Conservation (phyloP, 2,888 invertebrate species). For the Argynnis bischoffii region DNA sequence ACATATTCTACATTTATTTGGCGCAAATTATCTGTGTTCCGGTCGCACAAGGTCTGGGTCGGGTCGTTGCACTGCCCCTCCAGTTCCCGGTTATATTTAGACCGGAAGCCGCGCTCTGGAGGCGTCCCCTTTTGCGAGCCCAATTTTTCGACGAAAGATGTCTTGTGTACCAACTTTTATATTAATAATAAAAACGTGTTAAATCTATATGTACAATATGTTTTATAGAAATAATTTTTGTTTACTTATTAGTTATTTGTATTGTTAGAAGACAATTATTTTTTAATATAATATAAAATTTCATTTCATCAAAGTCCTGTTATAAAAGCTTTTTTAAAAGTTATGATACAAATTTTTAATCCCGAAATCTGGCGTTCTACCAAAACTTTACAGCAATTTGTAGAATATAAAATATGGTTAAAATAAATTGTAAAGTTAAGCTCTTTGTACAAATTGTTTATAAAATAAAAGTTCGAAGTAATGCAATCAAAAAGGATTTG, state of each 20-base stretch:
- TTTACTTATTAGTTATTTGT: neutral
- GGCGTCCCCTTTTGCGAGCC: slow-evolving; percentile 60
- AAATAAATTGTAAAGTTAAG: too few species aligned
- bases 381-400: too few species aligned
- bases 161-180: neutral
- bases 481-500: too few species aligned
- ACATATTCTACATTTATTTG: slow-evolving; percentile 18
- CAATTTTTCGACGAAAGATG: slow-evolving; percentile 32
- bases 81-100: slow-evolving; percentile 68
- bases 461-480: too few species aligned
- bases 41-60: slow-evolving; percentile 74
- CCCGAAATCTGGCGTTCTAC: too few species aligned
- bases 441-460: too few species aligned
- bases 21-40: slow-evolving; percentile 49
- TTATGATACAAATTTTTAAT: too few species aligned
- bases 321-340: too few species aligned
- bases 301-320: too few species aligned
- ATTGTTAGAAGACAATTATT: neutral
- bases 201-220: neutral
- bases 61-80: slow-evolving; percentile 59
- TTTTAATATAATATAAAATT: neutral
- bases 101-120: slow-evolving; percentile 69
- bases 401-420: too few species aligned
- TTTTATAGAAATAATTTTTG: neutral
- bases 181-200: neutral